Percentiles rank a stretch among this genome's conserved stretches.
These are phyloP conservation scores for Drosophila kohkoa DNA, from an alignment of 1,140 invertebrate genomes.

Conservation along the genomic window DNA sequence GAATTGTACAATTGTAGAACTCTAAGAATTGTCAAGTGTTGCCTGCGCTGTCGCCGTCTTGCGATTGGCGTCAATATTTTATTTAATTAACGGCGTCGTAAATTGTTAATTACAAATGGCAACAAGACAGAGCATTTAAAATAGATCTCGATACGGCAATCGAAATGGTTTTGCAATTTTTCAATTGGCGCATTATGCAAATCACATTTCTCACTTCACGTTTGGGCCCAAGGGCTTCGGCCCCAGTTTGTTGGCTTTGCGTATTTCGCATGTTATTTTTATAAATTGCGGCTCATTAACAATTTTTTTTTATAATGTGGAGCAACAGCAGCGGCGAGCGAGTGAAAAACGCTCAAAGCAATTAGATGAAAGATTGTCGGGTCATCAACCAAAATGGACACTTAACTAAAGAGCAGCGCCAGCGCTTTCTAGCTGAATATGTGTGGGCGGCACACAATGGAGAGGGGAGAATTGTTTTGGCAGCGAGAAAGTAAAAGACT, in stretches of 20 bases:
- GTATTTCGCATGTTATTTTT: conserved; percentile 49
- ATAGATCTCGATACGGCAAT: conserved; percentile 43
- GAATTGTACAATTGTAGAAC: conserved; percentile 41
- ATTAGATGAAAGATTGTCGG: conserved; percentile 36
- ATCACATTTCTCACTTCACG: conserved; percentile 33
- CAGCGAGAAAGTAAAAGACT: neutral
- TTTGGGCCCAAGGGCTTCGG: conserved; percentile 35
- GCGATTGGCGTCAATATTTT: conserved; percentile 39
- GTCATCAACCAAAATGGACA: conserved; percentile 31
- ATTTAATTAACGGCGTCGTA: conserved; percentile 69
- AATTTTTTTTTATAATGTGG: neutral
- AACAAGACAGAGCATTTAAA: conserved; percentile 57
- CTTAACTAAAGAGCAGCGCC: neutral
- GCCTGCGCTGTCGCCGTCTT: conserved; percentile 25
- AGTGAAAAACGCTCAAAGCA: conserved; percentile 24
- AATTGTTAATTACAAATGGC: conserved; percentile 77
- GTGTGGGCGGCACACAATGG: conserved; percentile 15
- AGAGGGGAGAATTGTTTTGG: conserved; percentile 14
- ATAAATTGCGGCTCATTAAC: conserved; percentile 43
- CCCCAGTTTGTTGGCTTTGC: conserved; percentile 29
- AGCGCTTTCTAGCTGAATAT: conserved; percentile 26
- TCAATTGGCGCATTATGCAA: conserved; percentile 54
- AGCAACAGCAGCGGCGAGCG: neutral
- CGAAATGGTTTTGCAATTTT: conserved; percentile 40
- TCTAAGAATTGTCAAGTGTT: conserved; percentile 6